Conservation (phyloP, 2,888 invertebrate genomes). For the Synanthedon andrenaeformis region DNA sequence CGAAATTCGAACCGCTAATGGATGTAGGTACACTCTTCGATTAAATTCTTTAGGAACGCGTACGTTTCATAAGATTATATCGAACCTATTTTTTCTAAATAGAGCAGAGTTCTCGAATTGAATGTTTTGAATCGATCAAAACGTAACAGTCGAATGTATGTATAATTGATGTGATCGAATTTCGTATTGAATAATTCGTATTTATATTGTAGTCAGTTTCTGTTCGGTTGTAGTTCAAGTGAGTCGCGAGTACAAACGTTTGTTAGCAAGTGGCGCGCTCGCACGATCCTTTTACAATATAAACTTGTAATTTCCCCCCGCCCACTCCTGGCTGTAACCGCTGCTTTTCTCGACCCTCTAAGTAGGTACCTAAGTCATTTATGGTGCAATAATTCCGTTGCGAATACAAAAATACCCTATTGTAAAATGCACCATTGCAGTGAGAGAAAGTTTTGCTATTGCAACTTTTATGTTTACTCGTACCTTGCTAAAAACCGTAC, state of each 20-base stretch:
- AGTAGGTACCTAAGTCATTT: constrained; percentile 1
- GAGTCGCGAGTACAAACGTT: constrained; percentile 26
- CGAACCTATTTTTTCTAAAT: neutral
- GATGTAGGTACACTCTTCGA: neutral
- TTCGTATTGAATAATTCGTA: neutral
- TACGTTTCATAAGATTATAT: too few relatives aligned
- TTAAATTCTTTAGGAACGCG: neutral
- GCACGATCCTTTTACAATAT: constrained; percentile 34
- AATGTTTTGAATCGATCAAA: neutral
- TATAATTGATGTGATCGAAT: neutral
- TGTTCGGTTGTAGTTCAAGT: neutral
- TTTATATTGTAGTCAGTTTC: neutral
- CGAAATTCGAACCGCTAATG: constrained; percentile 1
- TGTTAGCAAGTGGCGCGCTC: constrained; percentile 33
- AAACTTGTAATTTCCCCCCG: constrained; percentile 39
- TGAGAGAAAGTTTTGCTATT: too few relatives aligned
- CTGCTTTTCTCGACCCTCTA: constrained; percentile 8
- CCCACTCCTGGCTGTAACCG: constrained; percentile 13
- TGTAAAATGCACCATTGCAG: neutral
- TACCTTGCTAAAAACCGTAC: too few relatives aligned
- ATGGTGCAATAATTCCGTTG: constrained; percentile 14
- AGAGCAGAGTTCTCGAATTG: neutral
- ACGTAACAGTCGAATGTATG: neutral
- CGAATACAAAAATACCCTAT: neutral
- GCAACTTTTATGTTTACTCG: too few relatives aligned